Evolutionary conservation across 2,113 vertebrate species (phyloP).

Genomic region (Chauna torquata): DNA sequence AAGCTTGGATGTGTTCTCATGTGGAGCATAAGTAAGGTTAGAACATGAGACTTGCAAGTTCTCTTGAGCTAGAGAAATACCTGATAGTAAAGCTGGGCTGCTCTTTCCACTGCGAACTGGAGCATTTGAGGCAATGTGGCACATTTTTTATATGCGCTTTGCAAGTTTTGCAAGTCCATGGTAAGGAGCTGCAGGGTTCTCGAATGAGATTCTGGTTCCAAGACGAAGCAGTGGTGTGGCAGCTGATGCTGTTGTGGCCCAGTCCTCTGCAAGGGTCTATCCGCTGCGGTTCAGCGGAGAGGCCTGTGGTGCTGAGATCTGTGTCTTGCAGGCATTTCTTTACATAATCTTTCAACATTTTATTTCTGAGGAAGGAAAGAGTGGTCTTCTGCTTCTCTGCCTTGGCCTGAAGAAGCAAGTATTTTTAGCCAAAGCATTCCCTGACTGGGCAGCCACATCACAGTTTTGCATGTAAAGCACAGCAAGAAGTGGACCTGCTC

Average conservation of each 20-base stretch:
- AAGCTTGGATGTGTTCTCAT: not conserved
- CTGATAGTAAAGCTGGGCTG: not conserved
- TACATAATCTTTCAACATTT: no score
- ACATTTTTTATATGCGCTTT: accelerated
- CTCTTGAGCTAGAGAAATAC: not conserved
- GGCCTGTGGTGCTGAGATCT: not conserved
- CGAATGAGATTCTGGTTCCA: accelerated
- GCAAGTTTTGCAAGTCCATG: accelerated
- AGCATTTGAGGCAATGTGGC: accelerated
- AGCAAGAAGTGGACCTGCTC: not conserved
- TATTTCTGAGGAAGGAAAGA: not conserved
- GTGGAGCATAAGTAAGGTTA: not conserved
- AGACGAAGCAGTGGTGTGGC: not conserved
- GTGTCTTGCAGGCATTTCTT: no score
- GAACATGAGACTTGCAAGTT: not conserved
- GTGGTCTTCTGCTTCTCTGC: not conserved
- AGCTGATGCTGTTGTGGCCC: not conserved
- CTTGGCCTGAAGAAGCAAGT: no score
- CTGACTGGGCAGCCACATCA: accelerated
- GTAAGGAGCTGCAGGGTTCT: not conserved
- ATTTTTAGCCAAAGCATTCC: not conserved
- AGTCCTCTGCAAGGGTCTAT: no score
- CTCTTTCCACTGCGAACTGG: accelerated
- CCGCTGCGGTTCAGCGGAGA: no score
- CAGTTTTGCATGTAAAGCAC: accelerated